A percentile compares a stretch with the other conserved stretches of the same genome.
Conservation (phyloP, 2,888 invertebrate species). For the Oscheius onirici region DNA sequence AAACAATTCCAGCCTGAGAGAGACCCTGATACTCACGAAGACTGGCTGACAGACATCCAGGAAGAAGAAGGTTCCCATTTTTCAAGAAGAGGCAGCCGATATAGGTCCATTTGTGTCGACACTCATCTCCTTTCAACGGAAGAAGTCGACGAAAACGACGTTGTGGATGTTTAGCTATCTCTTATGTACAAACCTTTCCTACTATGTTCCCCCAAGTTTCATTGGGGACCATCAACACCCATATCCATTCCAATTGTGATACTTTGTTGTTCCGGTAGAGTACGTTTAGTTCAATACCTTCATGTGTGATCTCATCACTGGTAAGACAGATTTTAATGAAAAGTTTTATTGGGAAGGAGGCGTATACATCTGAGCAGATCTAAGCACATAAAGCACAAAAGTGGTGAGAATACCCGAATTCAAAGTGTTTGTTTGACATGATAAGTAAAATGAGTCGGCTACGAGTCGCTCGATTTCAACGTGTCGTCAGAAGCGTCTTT, state of each 20-base stretch:
- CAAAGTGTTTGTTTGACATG: background rate
- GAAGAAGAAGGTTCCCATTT: conserved; percentile 39
- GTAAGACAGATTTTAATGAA: background rate
- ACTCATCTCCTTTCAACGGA: conserved; percentile 16
- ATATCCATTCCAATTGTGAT: conserved; percentile 19
- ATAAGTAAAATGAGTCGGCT: conserved; percentile 11
- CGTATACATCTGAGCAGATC: conserved; percentile 5
- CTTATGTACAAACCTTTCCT: no score
- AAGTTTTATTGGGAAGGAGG: conserved; percentile 12
- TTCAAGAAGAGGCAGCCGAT: conserved; percentile 17
- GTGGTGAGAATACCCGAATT: conserved; percentile 22
- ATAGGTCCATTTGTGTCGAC: conserved; percentile 8
- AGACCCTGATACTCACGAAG: conserved; percentile 28
- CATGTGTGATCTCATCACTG: conserved; percentile 12
- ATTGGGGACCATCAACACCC: background rate
- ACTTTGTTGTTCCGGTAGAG: background rate
- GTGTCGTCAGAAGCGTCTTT: conserved; percentile 30
- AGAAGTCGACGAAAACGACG: conserved; percentile 20
- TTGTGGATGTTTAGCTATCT: background rate
- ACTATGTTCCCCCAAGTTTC: no score
- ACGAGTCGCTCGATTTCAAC: background rate
- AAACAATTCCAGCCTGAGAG: background rate
- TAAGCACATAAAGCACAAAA: conserved; percentile 19
- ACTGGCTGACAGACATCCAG: conserved; percentile 47
- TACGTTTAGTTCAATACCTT: background rate